Conservation (phyloP, 2,797 vertebrate genomes). For the Rhinophrynus dorsalis region DNA sequence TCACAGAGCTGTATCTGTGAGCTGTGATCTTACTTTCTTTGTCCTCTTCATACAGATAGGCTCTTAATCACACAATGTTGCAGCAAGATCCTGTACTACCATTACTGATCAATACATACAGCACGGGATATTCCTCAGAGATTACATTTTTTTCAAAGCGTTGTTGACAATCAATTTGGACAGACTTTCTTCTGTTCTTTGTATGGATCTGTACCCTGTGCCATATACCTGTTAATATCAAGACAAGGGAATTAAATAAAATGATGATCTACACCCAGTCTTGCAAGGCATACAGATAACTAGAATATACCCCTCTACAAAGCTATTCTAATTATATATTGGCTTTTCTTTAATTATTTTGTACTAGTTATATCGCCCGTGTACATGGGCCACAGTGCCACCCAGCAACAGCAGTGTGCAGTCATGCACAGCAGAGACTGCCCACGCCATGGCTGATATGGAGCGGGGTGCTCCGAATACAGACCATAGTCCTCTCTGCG, state of each 20-base stretch:
- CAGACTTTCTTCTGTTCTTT: slow-evolving; percentile 18
- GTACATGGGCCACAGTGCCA: too few relatives aligned
- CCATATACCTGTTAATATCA: neutral
- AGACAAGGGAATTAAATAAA: neutral
- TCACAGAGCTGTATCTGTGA: slow-evolving; percentile 34
- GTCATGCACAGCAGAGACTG: too few relatives aligned
- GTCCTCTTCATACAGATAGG: slow-evolving; percentile 35
- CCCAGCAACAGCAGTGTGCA: too few relatives aligned
- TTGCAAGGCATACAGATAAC: too few relatives aligned
- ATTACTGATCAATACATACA: slow-evolving; percentile 47
- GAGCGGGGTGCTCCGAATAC: too few relatives aligned
- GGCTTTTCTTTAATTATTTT: too few relatives aligned
- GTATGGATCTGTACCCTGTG: neutral
- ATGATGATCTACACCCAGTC: too few relatives aligned
- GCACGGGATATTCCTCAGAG: slow-evolving; percentile 29
- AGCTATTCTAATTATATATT: too few relatives aligned
- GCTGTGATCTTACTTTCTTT: slow-evolving; percentile 47
- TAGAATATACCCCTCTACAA: too few relatives aligned
- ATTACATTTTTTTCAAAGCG: slow-evolving; percentile 28
- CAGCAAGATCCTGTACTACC: slow-evolving; percentile 34
- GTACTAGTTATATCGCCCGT: too few relatives aligned
- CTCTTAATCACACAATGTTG: slow-evolving; percentile 32
- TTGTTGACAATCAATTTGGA: slow-evolving; percentile 32
- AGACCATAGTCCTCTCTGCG: too few relatives aligned
- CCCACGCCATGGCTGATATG: too few relatives aligned